Percentiles rank a stretch among this genome's conserved stretches.
These are phyloP conservation scores for Nymphicus hollandicus DNA, from an alignment of 2,113 vertebrate genomes.

Conservation along the genomic window DNA sequence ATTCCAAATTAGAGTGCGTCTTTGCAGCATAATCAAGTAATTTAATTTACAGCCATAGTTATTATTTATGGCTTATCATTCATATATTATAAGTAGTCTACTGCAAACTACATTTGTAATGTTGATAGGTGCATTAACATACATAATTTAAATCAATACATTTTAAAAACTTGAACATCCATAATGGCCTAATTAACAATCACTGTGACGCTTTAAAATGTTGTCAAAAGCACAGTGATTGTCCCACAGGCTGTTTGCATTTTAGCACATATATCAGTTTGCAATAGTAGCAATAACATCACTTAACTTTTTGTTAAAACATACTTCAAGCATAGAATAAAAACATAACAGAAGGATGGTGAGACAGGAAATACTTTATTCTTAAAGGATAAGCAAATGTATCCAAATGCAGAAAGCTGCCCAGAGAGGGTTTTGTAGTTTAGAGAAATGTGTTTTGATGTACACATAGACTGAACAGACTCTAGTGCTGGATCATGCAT, in stretches of 20 bases:
- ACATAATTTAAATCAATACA: constrained; percentile 25
- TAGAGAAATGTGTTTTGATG: neutral
- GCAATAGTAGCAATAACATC: neutral
- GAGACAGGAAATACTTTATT: neutral
- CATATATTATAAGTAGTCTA: constrained; percentile 9
- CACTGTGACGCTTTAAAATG: neutral
- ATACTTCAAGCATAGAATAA: neutral
- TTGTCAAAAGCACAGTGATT: neutral
- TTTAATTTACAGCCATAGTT: constrained; percentile 15
- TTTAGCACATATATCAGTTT: neutral
- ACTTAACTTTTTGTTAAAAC: neutral
- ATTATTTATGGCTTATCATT: constrained; percentile 53
- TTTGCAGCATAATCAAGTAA: constrained; percentile 41
- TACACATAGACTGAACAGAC: neutral
- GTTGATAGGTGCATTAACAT: constrained; percentile 28
- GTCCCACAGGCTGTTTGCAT: neutral
- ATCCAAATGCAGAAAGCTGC: neutral
- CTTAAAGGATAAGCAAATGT: neutral
- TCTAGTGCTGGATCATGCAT: neutral
- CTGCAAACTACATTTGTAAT: constrained; percentile 15
- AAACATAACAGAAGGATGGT: neutral
- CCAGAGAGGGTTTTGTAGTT: neutral
- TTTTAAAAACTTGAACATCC: neutral
- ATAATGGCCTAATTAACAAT: constrained; percentile 1
- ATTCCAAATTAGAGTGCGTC: constrained; percentile 33